phyloP scores from a whole-genome alignment of 2,797 vertebrate genomes.

The Pseudomugil tenellus region DNA sequence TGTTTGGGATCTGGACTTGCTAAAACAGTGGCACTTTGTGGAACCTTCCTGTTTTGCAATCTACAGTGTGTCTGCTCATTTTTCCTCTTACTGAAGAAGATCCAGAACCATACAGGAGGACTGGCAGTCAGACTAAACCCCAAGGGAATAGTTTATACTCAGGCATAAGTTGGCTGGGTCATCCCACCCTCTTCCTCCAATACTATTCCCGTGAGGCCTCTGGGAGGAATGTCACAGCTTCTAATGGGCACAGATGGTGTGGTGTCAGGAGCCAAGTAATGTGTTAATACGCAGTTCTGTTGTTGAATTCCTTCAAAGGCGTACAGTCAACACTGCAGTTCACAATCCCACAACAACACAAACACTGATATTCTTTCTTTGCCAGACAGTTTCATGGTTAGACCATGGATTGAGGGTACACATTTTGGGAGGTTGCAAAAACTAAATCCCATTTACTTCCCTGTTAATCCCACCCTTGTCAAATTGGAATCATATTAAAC shows the following conservation, averaged over 20 bases:
- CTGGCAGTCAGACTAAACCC: conserved; percentile 36
- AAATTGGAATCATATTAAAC: conserved; percentile 10
- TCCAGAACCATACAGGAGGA: conserved; percentile 45
- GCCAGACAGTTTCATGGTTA: conserved; percentile 10
- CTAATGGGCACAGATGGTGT: conserved; percentile 75
- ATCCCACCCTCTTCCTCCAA: conserved; percentile 23
- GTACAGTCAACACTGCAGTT: conserved; percentile 31
- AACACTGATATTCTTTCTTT: conserved; percentile 16
- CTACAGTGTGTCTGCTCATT: conserved; percentile 2
- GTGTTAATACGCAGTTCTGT: conserved; percentile 50
- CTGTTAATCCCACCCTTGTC: neutral
- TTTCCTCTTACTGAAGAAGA: conserved; percentile 22
- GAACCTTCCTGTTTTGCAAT: conserved; percentile 1
- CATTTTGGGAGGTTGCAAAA: conserved; percentile 3
- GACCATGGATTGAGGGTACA: conserved; percentile 23
- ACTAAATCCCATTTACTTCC: conserved; percentile 1
- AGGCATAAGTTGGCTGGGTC: conserved; percentile 51
- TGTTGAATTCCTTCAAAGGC: conserved; percentile 49
- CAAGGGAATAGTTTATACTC: conserved; percentile 38
- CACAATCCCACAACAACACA: conserved; percentile 12
- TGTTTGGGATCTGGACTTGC: neutral
- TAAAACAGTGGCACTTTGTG: conserved; percentile 7
- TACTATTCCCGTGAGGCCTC: conserved; percentile 41
- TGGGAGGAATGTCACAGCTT: conserved; percentile 62
- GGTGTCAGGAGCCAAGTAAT: conserved; percentile 58